These are phyloP conservation scores for Phengaris arion DNA, from an alignment of 2,888 invertebrate genomes.

Conservation along the genomic window DNA sequence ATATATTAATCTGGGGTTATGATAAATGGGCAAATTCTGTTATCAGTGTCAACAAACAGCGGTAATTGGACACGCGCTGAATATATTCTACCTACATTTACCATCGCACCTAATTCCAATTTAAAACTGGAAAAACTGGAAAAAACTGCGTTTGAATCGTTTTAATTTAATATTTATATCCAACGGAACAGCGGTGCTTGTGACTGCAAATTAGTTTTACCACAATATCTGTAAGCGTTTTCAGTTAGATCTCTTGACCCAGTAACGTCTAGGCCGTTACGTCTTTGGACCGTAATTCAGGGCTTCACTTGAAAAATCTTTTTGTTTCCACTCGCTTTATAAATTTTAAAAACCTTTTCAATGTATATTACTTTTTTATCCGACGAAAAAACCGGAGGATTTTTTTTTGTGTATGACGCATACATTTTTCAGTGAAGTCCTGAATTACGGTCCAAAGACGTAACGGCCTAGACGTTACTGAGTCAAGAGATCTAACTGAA, in stretches of 20 bases:
- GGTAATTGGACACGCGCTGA: neutral
- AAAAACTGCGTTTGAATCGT: slow-evolving; percentile 1
- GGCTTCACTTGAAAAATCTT: neutral
- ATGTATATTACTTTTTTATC: neutral
- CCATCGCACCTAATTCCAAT: neutral
- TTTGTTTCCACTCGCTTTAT: slow-evolving; percentile 1
- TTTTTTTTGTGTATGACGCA: too few species aligned
- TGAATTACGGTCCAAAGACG: slow-evolving; percentile 21
- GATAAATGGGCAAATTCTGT: neutral
- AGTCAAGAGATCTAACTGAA: slow-evolving; percentile 18
- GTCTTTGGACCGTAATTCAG: slow-evolving; percentile 10
- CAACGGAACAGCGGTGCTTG: neutral
- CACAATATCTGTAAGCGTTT: slow-evolving; percentile 14
- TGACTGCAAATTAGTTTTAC: neutral
- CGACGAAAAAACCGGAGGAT: too few species aligned
- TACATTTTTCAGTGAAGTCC: neutral
- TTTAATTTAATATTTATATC: neutral
- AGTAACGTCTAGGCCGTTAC: slow-evolving; percentile 2
- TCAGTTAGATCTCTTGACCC: slow-evolving; percentile 18
- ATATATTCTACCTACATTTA: neutral
- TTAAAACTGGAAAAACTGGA: slow-evolving; percentile 2
- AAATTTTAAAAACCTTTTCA: neutral
- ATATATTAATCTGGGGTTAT: neutral
- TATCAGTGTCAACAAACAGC: neutral
- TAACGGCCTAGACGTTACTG: neutral